Base-by-base conservation (phyloP, 2,113 vertebrate species). In the Scortum barcoo region DNA sequence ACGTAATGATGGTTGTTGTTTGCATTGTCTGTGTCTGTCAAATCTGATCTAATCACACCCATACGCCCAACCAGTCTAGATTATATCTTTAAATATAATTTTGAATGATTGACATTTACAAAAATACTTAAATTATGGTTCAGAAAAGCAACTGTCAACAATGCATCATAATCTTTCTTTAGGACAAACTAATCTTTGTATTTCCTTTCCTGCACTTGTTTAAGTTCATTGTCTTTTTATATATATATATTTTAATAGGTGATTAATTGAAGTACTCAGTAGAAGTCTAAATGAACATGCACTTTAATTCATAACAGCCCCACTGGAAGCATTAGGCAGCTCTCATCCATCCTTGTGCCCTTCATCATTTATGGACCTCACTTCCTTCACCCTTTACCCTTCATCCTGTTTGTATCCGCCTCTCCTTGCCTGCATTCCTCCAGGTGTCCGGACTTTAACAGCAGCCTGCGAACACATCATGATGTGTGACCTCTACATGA, bases 391-490 rank as follows among this genome's bases (percentile, higher is more conserved):
- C 62, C 6, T 46, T 33, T 46, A 51, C n/a, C 46, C 58, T n/a
- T 82, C 56, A 68, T 51, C 53, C 26, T 30, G 46, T 57, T 67
- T 71, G 12, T 30, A 10, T 56, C 44, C 20, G 0, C 24, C 51
- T 58, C 40, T 33, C 72, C 40, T 53, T 11, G 12, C 58, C 16
- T 51, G 61, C 22, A 67, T 36, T 57, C 42, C 57, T 70, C 40
- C 60, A 72, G 14, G 57, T 62, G 72, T 72, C 67, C 56, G 51
- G 42, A 78, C 73, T 24, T 63, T 26, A 73, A 60, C 57, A 61
- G 58, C 73, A 74, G 44, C 51, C 77, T 80, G 65, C 60, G 62
- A 60, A 75, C 72, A 67, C 69, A 73, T 60, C 75, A 56, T 58
- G 30, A 38, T 28, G 63, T 58, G 20, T 72, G 78, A 76, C 84